These are phyloP conservation scores for Spinibarbus caldwelli DNA, from an alignment of 2,797 vertebrate genomes.

Conservation along the genomic window DNA sequence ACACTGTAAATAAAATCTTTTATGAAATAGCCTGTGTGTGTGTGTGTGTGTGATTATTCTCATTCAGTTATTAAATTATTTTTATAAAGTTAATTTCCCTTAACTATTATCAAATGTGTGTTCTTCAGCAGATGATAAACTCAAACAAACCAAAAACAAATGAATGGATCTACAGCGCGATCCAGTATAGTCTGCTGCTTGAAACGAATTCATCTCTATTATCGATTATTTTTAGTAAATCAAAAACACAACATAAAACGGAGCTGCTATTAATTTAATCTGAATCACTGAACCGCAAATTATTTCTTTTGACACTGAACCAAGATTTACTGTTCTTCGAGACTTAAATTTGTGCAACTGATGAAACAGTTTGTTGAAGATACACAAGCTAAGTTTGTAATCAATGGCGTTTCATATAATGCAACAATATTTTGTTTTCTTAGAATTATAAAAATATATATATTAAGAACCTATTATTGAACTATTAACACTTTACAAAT, in stretches of 20 bases:
- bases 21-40: conserved; percentile 44
- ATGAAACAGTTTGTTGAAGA: background rate
- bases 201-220: too few species aligned
- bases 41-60: too few species aligned
- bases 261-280: background rate
- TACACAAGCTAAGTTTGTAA: background rate
- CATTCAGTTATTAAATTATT: background rate
- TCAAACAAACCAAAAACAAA: background rate
- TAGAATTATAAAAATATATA: background rate
- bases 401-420: background rate
- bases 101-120: background rate
- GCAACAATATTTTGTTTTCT: background rate
- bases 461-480: background rate
- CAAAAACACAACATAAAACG: too few species aligned
- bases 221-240: background rate
- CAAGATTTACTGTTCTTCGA: background rate
- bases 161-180: background rate
- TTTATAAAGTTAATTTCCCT: background rate
- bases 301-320: background rate
- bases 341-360: background rate
- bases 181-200: too few species aligned
- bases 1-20: conserved; percentile 65
- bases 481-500: too few species aligned
- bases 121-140: background rate
- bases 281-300: background rate